Base-by-base conservation (phyloP, 1,140 invertebrate genomes). In the Bathynomus jamesi region DNA sequence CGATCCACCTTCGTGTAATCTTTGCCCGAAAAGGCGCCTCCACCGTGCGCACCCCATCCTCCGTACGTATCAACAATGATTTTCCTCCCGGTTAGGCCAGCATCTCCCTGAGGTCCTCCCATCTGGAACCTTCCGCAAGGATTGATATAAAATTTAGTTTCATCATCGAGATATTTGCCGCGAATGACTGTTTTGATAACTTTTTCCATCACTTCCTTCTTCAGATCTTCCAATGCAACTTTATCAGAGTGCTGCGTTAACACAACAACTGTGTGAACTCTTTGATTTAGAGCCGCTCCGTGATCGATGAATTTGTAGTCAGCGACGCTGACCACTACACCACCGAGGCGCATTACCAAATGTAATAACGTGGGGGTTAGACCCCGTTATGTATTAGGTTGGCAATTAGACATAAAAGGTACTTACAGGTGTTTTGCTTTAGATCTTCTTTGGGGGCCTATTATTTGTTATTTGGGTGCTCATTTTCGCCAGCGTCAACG, bases 41-140 rank as follows among this genome's bases (percentile, higher is more conserved):
- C 89, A 60, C 89, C 89, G 78, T 90, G 89, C 63, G 87, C 86
- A 28, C 87, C 88, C 87, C 86, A 87, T 3, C 89, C 89, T 29
- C 89, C 89, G 78, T 90, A 90, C 0, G 89, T 90, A 78, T 90
- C 89, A 3, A 90, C 89, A 77, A 90, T 91, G 71, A 90, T 90
- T 78, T 90, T 90, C 30, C 89, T 82, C 13, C 89, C 89, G 5
- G 89, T 90, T 65, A 90, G 80, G 71, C 89, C 89, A 65, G 87
- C 86, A 82, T 90, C 89, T 75, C 87, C 85, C 82, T 85, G 78
- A 40, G 86, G 85, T 5, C 86, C 86, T 30, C 86, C 81, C 7
- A 63, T 63, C 7, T 8, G 7, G n/a, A 63, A 63, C n/a, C 21
- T 24, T 8, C 61, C 61, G 28, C 7, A 8, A 7, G 61, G 61